Evolutionary conservation across 2,888 invertebrate genomes (phyloP).

Genomic region (Acleris holmiana): DNA sequence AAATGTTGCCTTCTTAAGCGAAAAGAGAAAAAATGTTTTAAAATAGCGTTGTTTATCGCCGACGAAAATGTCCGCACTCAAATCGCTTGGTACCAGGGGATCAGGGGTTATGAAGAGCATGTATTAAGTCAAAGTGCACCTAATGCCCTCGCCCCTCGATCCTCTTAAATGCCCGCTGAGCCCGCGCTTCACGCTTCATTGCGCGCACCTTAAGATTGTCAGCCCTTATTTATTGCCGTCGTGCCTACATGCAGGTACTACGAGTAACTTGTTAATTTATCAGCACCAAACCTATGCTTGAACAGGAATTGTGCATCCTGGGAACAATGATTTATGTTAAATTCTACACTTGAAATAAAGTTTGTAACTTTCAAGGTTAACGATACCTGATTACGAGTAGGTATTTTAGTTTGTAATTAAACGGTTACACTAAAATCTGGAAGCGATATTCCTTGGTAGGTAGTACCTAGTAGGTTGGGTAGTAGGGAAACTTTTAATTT

Average conservation of each 20-base stretch:
- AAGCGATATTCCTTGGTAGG: no score
- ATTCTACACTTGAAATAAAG: no score
- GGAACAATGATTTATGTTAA: no score
- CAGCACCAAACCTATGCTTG: slow-evolving; percentile 1
- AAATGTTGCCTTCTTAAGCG: no score
- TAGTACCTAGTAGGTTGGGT: no score
- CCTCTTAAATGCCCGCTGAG: slow-evolving; percentile 38
- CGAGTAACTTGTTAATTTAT: slow-evolving; percentile 33
- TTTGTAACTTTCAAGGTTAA: no score
- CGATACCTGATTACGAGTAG: no score
- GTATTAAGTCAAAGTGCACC: slow-evolving; percentile 39
- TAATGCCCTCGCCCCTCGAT: slow-evolving; percentile 36
- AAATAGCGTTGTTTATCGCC: no score
- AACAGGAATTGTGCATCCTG: neutral
- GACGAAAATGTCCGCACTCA: neutral
- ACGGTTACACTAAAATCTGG: no score
- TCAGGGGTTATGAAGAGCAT: slow-evolving; percentile 31
- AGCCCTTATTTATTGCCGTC: slow-evolving; percentile 33
- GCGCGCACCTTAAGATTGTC: slow-evolving; percentile 37
- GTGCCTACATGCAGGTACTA: slow-evolving; percentile 25
- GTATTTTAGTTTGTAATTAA: no score
- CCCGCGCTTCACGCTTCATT: slow-evolving; percentile 31
- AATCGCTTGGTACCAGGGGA: slow-evolving; percentile 18
- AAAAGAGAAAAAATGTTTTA: no score
- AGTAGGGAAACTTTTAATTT: no score